Evolutionary conservation across 2,113 vertebrate genomes (phyloP), one percentile per base, ranked within the genome.

Genomic region (Chionis minor): DNA sequence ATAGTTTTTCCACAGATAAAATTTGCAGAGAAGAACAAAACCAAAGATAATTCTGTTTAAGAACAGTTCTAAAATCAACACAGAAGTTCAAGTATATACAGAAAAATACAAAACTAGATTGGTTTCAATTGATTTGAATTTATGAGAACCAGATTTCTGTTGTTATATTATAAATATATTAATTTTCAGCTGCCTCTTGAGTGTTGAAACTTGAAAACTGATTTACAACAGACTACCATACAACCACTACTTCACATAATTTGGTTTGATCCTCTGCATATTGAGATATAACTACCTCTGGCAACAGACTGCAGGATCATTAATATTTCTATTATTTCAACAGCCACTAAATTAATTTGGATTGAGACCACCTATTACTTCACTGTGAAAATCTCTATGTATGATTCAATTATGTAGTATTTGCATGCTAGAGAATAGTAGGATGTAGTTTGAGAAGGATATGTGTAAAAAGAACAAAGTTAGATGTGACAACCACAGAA

Each of bases 51-150:
- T 69, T 12, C 8, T 72, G 2, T 44, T 44, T 44, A 12, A 73
- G 22, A 73, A 8, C 4, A 77, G 8, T 56, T 56, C 28, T 69
- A 56, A 94, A 86, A 69, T 91, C 28, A 88, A 35, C 17, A 44
- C 3, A 0, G 0, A 44, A 19, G 1, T 56, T 77, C 30, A 81
- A 77, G 69, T 3, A 13, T 2, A 9, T 12, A 21, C 0, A 61
- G 23, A 11, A 94, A 56, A 69, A 70, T 56, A 20, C 35, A 81
- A 74, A 86, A 32, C 28, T 38, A 49, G 9, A 30, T 58, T 81
- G 15, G 2, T 73, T 91, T 81, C 30, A 70, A 18, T 9, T 44
- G 49, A 51, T 63, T 58, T 75, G 54, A 27, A n/a, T 56, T 91
- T 77, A 83, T 40, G 21, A 70, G 10, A 65, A 44, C 0, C 7